Conservation (phyloP, 2,797 vertebrate genomes). For the Tarsius wallacei region DNA sequence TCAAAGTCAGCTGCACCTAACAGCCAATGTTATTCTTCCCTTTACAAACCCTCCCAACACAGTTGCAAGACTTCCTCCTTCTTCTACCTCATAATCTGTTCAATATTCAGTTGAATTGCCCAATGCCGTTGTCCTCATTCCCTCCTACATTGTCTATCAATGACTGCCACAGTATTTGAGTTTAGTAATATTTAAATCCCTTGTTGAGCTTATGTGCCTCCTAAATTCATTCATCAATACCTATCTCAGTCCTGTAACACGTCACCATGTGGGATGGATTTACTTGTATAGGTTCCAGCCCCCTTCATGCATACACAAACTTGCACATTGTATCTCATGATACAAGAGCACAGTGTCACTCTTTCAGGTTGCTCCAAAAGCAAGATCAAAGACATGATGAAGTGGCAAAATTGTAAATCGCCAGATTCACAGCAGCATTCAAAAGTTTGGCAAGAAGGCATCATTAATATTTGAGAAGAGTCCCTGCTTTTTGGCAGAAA, state of each 20-base stretch:
- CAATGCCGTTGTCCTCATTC: background rate
- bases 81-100: background rate
- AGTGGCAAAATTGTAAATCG: constrained; percentile 86
- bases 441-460: constrained; percentile 84
- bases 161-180: background rate
- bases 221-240: background rate
- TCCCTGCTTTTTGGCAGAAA: constrained; percentile 83
- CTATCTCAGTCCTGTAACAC: background rate
- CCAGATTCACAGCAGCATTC: constrained; percentile 79
- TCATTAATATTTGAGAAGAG: constrained; percentile 89
- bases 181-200: background rate
- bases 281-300: background rate
- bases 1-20: background rate
- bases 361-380: constrained; percentile 68
- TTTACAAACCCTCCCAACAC: background rate
- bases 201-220: background rate
- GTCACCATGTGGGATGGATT: background rate
- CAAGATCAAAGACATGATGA: constrained; percentile 84
- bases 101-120: background rate
- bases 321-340: constrained; percentile 52
- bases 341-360: constrained; percentile 75
- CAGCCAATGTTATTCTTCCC: background rate
- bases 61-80: background rate
- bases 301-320: background rate
- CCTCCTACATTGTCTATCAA: background rate